Percentiles rank a stretch among this genome's conserved stretches.
These are phyloP conservation scores for Phortica okadai DNA, from an alignment of 2,888 invertebrate genomes.

Conservation along the genomic window DNA sequence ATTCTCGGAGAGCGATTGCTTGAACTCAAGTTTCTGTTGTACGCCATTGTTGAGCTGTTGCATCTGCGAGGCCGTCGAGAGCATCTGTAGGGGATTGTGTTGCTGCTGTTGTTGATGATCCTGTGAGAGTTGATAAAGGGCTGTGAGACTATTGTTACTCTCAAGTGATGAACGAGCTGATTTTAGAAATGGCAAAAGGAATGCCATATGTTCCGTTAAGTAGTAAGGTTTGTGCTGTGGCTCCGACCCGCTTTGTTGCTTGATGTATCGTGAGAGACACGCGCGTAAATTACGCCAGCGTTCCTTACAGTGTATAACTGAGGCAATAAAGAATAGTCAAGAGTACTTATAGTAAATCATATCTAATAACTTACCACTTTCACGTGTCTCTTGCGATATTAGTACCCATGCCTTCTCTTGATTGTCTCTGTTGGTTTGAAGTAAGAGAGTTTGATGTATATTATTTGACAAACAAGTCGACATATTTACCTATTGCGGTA, in stretches of 20 bases:
- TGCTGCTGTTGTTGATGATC: conserved; percentile 54
- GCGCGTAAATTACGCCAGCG: conserved; percentile 76
- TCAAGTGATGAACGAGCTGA: conserved; percentile 72
- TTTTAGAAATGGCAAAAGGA: conserved; percentile 75
- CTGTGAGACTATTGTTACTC: conserved; percentile 60
- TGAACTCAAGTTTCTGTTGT: conserved; percentile 61
- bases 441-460: background rate
- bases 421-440: conserved; percentile 67
- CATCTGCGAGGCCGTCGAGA: conserved; percentile 51
- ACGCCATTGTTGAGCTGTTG: conserved; percentile 47
- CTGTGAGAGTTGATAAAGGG: conserved; percentile 63
- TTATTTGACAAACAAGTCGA: background rate
- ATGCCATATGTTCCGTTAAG: conserved; percentile 76
- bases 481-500: conserved; percentile 73
- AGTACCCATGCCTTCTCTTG: conserved; percentile 76
- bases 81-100: conserved; percentile 5
- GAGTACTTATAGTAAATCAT: background rate
- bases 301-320: conserved; percentile 76
- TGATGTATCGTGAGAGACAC: conserved; percentile 75
- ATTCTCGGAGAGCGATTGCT: conserved; percentile 72
- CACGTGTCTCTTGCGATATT: conserved; percentile 74
- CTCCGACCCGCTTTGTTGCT: conserved; percentile 74
- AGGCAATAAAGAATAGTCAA: conserved; percentile 21
- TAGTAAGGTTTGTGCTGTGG: conserved; percentile 77
- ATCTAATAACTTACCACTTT: conserved; percentile 70